Percentiles rank a stretch among this genome's conserved stretches.
These are phyloP conservation scores for Phaonia tiefii DNA, from an alignment of 2,888 invertebrate species.

Conservation along the genomic window DNA sequence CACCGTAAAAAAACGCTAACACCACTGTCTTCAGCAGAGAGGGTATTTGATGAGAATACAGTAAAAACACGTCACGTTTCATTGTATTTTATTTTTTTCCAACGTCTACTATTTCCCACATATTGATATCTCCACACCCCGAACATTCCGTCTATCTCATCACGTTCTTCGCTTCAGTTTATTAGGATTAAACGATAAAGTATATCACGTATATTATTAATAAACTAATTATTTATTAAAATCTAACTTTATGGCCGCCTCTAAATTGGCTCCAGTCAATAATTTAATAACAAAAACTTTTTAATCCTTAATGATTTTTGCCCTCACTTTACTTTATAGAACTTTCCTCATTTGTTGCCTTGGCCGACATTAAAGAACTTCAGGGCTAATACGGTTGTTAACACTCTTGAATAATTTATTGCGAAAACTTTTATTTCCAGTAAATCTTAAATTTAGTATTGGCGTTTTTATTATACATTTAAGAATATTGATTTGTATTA, in stretches of 20 bases:
- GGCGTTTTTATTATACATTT: conserved; percentile 25
- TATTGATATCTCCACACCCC: too few species aligned
- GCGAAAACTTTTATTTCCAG: conserved; percentile 12
- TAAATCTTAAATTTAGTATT: conserved; percentile 30
- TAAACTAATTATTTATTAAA: conserved; percentile 58
- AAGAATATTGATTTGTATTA: conserved; percentile 19
- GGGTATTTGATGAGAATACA: too few species aligned
- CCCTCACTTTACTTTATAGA: not conserved
- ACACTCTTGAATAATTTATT: conserved; percentile 35
- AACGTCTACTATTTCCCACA: too few species aligned
- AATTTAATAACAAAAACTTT: conserved; percentile 34
- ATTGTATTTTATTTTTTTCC: conserved; percentile 39
- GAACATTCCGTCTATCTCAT: too few species aligned
- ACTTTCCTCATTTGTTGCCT: not conserved
- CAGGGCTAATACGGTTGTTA: conserved; percentile 19
- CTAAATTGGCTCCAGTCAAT: conserved; percentile 4
- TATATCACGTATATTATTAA: conserved; percentile 57
- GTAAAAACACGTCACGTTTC: conserved; percentile 43
- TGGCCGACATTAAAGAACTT: not conserved
- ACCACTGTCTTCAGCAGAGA: too few species aligned
- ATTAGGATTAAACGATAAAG: conserved; percentile 32
- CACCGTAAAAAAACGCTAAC: too few species aligned
- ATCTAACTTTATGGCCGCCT: conserved; percentile 43
- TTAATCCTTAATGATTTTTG: conserved; percentile 20
- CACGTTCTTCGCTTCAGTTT: not conserved